Evolutionary conservation across 2,797 vertebrate genomes (phyloP), one percentile per base, ranked within the genome.

Genomic region (Chromobotia macracanthus): DNA sequence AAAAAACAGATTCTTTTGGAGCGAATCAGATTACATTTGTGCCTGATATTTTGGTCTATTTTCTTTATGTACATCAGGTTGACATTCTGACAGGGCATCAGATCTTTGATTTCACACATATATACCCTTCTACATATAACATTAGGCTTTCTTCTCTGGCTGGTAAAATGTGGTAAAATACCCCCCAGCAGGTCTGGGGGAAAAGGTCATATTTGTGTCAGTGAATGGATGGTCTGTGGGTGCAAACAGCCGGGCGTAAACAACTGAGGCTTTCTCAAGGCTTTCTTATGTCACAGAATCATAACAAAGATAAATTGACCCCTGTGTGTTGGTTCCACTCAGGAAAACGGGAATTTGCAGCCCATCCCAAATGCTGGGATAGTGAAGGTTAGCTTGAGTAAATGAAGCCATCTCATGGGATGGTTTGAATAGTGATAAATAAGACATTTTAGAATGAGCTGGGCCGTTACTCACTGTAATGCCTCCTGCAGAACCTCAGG

Each of bases 391-490:
- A 78, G 75, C 61, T 84, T 72, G 84, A 87, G 87, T 79, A 88
- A 90, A 91, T 90, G 83, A 87, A 91, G 86, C 89, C 73, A 78
- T 87, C 86, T 86, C 76, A 35, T 28, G 18, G 61, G 83, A 71
- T 78, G 28, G 48, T 75, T 84, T 76, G 64, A 75, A 87, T 89
- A 87, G 91, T 89, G 82, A 87, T 72, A 23, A 78, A 76, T 77
- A 83, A 73, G 88, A 86, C 84, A 82, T 84, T 90, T 82, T 72
- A 78, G 73, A 82, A 82, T 68, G 11, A 55, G 44, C 72, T 66
- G 84, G 78, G 82, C 84, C 84, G 90, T 92, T 88, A 84, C 89
- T 92, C 89, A 90, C 83, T 63, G 63, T 88, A 89, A 91, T 89
- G 84, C 81, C 77, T 89, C 88, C 84, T 87, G 90, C 89, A 88